A percentile compares a stretch with the other conserved stretches of the same genome.
phyloP scores from a whole-genome alignment of 2,888 invertebrate genomes.

The Blastobasis lacticolella region DNA sequence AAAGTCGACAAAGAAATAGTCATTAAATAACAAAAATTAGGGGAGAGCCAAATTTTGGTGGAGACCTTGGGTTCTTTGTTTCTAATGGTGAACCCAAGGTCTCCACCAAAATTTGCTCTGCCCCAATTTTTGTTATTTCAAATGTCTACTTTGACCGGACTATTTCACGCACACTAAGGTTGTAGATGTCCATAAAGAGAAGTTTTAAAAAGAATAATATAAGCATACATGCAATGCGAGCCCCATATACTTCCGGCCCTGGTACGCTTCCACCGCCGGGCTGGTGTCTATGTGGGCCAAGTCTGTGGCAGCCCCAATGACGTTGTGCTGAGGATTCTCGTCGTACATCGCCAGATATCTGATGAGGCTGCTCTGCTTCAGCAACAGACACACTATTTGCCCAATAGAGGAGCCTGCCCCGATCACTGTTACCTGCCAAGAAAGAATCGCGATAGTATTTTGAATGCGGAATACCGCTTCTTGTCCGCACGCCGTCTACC shows the following conservation, averaged over 20 bases:
- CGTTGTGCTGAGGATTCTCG: conserved; percentile 31
- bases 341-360: conserved; percentile 51
- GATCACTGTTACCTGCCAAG: conserved; percentile 51
- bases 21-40: no score
- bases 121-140: no score
- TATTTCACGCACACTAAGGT: no score
- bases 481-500: no score
- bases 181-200: no score
- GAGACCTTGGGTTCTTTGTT: no score
- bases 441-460: not conserved
- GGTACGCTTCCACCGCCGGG: conserved; percentile 48
- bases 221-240: conserved; percentile 38
- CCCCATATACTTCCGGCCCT: conserved; percentile 35
- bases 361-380: conserved; percentile 53
- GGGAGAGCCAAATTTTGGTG: no score
- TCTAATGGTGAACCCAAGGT: no score
- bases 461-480: no score
- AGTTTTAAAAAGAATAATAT: not conserved
- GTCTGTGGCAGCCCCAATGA: conserved; percentile 53
- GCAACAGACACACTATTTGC: conserved; percentile 42
- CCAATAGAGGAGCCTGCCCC: conserved; percentile 62
- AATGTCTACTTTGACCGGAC: no score
- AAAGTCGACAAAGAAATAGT: no score
- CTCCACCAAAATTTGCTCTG: no score
- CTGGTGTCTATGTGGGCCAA: conserved; percentile 60